A percentile compares a stretch with the other conserved stretches of the same genome.
These are phyloP conservation scores for Maconellicoccus hirsutus DNA, from an alignment of 1,140 invertebrate genomes.

Conservation along the genomic window DNA sequence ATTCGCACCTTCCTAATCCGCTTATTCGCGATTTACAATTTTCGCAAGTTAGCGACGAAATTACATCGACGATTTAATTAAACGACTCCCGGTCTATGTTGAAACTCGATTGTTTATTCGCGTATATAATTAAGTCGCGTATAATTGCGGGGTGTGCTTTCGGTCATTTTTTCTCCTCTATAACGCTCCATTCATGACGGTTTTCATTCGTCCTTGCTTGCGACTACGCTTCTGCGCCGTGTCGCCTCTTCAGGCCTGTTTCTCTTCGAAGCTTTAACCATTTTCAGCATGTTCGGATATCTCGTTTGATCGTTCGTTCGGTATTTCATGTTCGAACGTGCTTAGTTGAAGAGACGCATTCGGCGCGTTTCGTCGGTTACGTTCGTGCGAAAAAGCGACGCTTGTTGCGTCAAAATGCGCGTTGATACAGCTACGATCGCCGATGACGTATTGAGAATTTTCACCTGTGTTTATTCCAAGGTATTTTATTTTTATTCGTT, in stretches of 20 bases:
- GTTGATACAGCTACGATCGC: neutral
- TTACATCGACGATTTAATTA: too few species aligned
- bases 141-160: too few species aligned
- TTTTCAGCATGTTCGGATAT: neutral
- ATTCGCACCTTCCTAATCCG: too few species aligned
- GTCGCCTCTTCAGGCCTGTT: neutral
- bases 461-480: too few species aligned
- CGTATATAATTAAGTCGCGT: too few species aligned
- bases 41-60: too few species aligned
- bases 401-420: conserved; percentile 7
- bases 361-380: neutral
- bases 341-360: neutral
- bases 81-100: too few species aligned
- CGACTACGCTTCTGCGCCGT: neutral
- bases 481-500: too few species aligned
- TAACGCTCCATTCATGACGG: neutral
- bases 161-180: too few species aligned
- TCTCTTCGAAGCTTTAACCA: neutral
- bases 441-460: neutral
- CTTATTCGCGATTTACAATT: too few species aligned
- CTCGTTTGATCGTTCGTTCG: conserved; percentile 2
- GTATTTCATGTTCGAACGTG: neutral
- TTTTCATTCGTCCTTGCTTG: neutral
- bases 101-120: too few species aligned
- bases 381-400: neutral